Conservation (phyloP, 2,888 invertebrate genomes). For the Tryphoninae sp. region DNA sequence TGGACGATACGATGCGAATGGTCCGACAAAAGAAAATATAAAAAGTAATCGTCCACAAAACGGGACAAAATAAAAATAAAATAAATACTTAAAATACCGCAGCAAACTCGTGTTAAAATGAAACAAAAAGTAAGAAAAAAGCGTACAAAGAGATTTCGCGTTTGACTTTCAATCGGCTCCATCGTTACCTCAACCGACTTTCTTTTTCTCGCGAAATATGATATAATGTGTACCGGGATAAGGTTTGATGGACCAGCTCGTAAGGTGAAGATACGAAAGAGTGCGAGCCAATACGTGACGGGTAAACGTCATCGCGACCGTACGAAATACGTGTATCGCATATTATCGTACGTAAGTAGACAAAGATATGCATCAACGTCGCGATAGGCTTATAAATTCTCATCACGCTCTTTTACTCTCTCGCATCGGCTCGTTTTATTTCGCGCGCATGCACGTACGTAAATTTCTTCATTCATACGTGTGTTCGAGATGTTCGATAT, state of each 20-base stretch:
- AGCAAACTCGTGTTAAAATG: too few species aligned
- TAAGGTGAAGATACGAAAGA: not conserved
- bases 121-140: too few species aligned
- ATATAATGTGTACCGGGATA: conserved; percentile 19
- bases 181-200: not conserved
- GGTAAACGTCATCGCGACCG: conserved; percentile 18
- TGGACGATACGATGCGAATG: too few species aligned
- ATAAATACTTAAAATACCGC: too few species aligned
- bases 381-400: conserved; percentile 36
- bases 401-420: conserved; percentile 42
- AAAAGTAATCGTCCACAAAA: too few species aligned
- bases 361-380: conserved; percentile 41
- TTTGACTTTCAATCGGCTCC: too few species aligned
- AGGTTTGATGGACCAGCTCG: conserved; percentile 5
- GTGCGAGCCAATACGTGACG: not conserved
- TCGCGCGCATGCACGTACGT: conserved; percentile 24
- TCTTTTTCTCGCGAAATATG: conserved; percentile 41
- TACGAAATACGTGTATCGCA: conserved; percentile 16
- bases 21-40: too few species aligned
- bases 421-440: conserved; percentile 41
- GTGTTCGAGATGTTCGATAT: not conserved
- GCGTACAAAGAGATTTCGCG: too few species aligned
- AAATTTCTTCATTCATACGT: conserved; percentile 28
- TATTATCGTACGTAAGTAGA: not conserved
- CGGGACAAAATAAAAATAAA: too few species aligned